A percentile compares a stretch with the other conserved stretches of the same genome.
These are phyloP conservation scores for Drosophila obscura DNA, from an alignment of 1,140 invertebrate genomes.

Conservation along the genomic window DNA sequence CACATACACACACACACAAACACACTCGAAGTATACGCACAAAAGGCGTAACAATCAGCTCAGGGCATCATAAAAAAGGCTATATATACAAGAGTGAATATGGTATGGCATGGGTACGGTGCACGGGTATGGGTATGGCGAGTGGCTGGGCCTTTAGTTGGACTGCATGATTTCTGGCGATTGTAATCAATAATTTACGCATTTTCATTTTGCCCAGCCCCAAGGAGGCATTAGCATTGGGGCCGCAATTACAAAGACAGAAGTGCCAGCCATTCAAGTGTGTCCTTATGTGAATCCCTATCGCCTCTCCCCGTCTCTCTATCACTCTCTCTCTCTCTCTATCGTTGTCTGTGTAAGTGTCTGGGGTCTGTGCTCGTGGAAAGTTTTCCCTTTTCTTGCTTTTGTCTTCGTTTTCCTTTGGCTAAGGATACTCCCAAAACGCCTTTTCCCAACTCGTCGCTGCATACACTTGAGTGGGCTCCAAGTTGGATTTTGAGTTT, in stretches of 20 bases:
- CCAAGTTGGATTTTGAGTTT: conserved; percentile 37
- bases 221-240: conserved; percentile 77
- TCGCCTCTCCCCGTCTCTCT: neutral
- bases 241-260: conserved; percentile 69
- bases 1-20: neutral
- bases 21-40: conserved; percentile 27
- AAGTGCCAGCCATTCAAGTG: conserved; percentile 71
- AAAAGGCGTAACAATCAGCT: conserved; percentile 72
- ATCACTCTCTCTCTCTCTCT: no score
- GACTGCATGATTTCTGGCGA: conserved; percentile 68
- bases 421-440: conserved; percentile 57
- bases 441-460: conserved; percentile 65
- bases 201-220: conserved; percentile 75
- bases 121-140: no score
- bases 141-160: conserved; percentile 36
- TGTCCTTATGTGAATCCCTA: conserved; percentile 41
- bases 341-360: conserved; percentile 19
- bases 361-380: conserved; percentile 7
- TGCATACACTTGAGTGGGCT: conserved; percentile 58
- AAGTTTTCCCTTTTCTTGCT: conserved; percentile 22
- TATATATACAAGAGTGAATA: conserved; percentile 33
- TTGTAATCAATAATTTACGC: conserved; percentile 83
- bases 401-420: conserved; percentile 22
- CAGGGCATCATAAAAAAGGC: conserved; percentile 65
- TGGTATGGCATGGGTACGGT: neutral